A percentile compares a stretch with the other conserved stretches of the same genome.
Conservation (phyloP, 1,140 invertebrate species). For the Cepaea nemoralis region DNA sequence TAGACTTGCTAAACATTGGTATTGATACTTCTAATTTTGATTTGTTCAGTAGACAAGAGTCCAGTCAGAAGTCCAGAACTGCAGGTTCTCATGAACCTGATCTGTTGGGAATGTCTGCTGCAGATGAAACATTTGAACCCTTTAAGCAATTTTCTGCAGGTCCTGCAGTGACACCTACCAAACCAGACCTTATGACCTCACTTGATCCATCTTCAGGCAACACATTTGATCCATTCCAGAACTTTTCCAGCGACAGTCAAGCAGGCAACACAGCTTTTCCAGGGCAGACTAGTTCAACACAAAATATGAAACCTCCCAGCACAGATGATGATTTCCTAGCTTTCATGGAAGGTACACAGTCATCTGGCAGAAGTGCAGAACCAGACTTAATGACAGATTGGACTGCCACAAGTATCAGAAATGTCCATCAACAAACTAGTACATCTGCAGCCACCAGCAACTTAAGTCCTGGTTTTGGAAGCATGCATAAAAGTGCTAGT, state of each 20-base stretch:
- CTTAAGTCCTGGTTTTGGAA: slow-evolving; percentile 25
- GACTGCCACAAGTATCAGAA: slow-evolving; percentile 54
- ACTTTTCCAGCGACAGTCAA: slow-evolving; percentile 34
- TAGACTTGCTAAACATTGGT: slow-evolving; percentile 57
- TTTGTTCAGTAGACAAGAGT: slow-evolving; percentile 73
- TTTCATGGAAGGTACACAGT: slow-evolving; percentile 52
- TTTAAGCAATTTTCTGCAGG: slow-evolving; percentile 42
- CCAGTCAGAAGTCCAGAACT: slow-evolving; percentile 10
- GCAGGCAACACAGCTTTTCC: slow-evolving; percentile 20
- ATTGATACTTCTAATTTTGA: slow-evolving; percentile 74
- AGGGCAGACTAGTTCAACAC: neutral
- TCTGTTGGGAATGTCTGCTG: slow-evolving; percentile 9
- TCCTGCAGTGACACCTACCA: neutral
- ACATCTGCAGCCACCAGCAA: slow-evolving; percentile 28
- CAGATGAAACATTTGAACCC: slow-evolving; percentile 53
- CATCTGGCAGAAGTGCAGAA: slow-evolving; percentile 34
- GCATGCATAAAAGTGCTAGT: slow-evolving; percentile 51
- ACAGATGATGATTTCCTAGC: slow-evolving; percentile 56
- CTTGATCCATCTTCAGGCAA: slow-evolving; percentile 26
- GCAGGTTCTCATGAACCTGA: slow-evolving; percentile 30
- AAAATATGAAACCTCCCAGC: neutral
- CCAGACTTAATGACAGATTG: slow-evolving; percentile 66
- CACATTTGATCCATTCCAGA: slow-evolving; percentile 62
- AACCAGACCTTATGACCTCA: slow-evolving; percentile 32
- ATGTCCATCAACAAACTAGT: slow-evolving; percentile 19